These are phyloP conservation scores for Trissolcus basalis DNA, from an alignment of 1,140 invertebrate genomes.

Conservation along the genomic window DNA sequence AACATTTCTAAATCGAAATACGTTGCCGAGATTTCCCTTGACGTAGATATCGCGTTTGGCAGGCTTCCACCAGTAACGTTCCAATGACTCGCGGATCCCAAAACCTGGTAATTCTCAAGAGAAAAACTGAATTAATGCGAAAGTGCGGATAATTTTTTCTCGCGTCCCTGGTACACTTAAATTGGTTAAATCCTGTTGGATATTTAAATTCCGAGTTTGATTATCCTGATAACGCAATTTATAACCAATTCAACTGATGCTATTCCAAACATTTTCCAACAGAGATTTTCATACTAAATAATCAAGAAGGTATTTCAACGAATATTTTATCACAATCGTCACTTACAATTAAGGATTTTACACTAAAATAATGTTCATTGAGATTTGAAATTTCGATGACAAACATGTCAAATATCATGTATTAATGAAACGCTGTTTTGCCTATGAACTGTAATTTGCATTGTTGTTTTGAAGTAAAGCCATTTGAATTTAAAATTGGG, in stretches of 20 bases:
- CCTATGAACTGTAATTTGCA: neutral
- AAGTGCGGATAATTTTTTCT: constrained; percentile 48
- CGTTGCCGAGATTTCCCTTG: constrained; percentile 35
- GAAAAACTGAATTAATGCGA: constrained; percentile 47
- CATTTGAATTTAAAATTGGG: constrained; percentile 14
- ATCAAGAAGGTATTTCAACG: no score
- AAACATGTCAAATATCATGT: no score
- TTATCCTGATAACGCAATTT: neutral
- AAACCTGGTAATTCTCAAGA: constrained; percentile 42
- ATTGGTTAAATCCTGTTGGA: constrained; percentile 22
- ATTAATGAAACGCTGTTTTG: no score
- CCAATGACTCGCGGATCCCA: constrained; percentile 46
- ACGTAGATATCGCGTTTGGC: constrained; percentile 43
- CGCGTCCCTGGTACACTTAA: constrained; percentile 31
- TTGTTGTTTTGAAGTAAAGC: constrained; percentile 1
- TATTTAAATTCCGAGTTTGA: constrained; percentile 38
- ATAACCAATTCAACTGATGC: no score
- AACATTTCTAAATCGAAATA: constrained; percentile 37
- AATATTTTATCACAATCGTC: no score
- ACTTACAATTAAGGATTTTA: no score
- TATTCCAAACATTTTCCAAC: no score
- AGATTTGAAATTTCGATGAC: no score
- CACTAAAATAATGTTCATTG: no score
- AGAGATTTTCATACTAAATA: no score
- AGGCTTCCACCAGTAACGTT: constrained; percentile 42